These are phyloP conservation scores for Lacanobia wlatinum DNA, from an alignment of 2,888 invertebrate genomes.

Conservation along the genomic window DNA sequence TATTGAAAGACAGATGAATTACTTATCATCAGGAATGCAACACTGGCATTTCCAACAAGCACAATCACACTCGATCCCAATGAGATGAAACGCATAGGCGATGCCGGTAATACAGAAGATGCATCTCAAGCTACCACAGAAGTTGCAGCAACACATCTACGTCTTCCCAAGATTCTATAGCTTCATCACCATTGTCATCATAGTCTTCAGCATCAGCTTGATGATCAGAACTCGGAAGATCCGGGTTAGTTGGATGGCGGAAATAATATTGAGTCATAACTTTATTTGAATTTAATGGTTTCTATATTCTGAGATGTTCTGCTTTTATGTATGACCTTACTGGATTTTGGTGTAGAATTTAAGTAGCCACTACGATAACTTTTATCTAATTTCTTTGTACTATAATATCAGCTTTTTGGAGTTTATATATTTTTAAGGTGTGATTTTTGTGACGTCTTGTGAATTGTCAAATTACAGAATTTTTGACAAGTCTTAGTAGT, in stretches of 20 bases:
- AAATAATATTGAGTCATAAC: slow-evolving; percentile 9
- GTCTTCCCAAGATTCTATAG: not conserved
- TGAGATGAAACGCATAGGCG: slow-evolving; percentile 53
- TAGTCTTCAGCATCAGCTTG: not conserved
- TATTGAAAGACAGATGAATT: slow-evolving; percentile 5
- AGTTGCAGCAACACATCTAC: slow-evolving; percentile 76
- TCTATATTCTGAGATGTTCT: not conserved
- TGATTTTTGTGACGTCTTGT: too few relatives aligned
- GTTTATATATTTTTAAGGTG: too few relatives aligned
- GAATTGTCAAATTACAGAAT: too few relatives aligned
- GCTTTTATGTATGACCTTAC: not conserved
- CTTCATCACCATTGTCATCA: not conserved
- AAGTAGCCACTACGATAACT: not conserved
- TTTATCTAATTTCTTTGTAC: not conserved
- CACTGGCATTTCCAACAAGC: slow-evolving; percentile 54
- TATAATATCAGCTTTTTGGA: too few relatives aligned
- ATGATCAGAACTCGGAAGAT: not conserved
- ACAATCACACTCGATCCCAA: slow-evolving; percentile 60
- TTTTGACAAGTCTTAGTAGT: too few relatives aligned
- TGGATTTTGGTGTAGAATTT: not conserved
- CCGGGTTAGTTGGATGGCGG: too few relatives aligned
- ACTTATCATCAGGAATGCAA: slow-evolving; percentile 40
- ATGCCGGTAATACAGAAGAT: slow-evolving; percentile 56
- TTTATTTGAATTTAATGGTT: not conserved
- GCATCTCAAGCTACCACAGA: slow-evolving; percentile 73